Percentiles rank a stretch among this genome's conserved stretches.
phyloP scores from a whole-genome alignment of 2,888 invertebrate species.

The Steinernema carpocapsae region DNA sequence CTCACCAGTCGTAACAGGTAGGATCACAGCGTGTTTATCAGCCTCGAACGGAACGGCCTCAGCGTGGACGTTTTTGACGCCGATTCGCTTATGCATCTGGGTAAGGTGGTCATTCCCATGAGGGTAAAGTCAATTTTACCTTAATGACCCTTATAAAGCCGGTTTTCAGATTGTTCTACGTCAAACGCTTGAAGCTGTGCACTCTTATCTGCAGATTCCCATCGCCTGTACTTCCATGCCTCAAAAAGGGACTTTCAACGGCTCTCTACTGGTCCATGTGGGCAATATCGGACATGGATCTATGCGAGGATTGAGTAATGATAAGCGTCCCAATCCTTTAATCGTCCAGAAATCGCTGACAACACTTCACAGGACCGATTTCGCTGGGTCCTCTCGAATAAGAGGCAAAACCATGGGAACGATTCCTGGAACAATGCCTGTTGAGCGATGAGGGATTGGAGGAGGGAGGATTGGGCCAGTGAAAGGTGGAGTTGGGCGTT shows the following conservation, averaged over 20 bases:
- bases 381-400: not conserved
- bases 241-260: conserved; percentile 7
- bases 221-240: conserved; percentile 14
- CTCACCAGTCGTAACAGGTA: too few relatives aligned
- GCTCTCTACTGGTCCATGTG: not conserved
- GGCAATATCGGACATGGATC: conserved; percentile 16
- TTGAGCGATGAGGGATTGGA: too few relatives aligned
- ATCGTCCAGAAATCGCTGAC: not conserved
- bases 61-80: too few relatives aligned
- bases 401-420: not conserved
- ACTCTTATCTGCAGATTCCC: conserved; percentile 2
- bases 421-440: too few relatives aligned
- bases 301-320: not conserved
- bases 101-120: too few relatives aligned
- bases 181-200: conserved; percentile 6
- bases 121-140: too few relatives aligned
- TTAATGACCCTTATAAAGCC: too few relatives aligned
- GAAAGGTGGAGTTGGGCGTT: too few relatives aligned
- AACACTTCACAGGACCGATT: not conserved
- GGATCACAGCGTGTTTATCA: too few relatives aligned
- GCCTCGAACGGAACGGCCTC: too few relatives aligned
- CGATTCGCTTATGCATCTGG: too few relatives aligned
- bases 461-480: too few relatives aligned
- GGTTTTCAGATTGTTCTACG: not conserved
- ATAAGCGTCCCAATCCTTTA: conserved; percentile 7